Conservation (phyloP, 2,113 vertebrate species). For the Excalfactoria chinensis region DNA sequence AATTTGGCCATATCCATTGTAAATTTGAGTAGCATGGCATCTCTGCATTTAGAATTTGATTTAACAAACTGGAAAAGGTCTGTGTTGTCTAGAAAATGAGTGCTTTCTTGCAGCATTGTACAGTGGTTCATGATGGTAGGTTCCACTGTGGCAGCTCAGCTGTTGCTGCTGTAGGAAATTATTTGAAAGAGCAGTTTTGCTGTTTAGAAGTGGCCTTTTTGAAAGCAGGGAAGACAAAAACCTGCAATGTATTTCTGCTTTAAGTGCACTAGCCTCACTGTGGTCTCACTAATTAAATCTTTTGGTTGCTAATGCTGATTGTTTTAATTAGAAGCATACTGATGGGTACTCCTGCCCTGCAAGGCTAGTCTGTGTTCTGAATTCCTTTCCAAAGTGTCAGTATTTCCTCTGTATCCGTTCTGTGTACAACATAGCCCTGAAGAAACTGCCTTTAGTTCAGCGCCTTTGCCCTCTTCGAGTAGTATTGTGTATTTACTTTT, state of each 20-base stretch:
- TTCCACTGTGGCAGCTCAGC: conserved; percentile 43
- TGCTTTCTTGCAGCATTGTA: conserved; percentile 22
- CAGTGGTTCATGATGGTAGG: not conserved
- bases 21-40: not conserved
- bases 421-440: not conserved
- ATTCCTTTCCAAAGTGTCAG: not conserved
- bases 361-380: not conserved
- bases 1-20: not conserved
- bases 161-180: conserved; percentile 38
- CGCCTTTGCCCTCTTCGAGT: not conserved
- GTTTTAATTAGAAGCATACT: not conserved
- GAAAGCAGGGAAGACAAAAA: conserved; percentile 8
- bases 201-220: conserved; percentile 9
- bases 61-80: fast-evolving
- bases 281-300: not conserved
- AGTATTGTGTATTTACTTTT: not conserved
- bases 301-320: not conserved
- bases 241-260: not conserved
- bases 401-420: not conserved
- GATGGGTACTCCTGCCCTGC: not conserved
- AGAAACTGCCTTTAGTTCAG: not conserved
- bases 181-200: conserved; percentile 28
- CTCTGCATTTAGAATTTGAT: not conserved
- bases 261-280: conserved; percentile 1
- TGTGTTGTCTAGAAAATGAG: not conserved